phyloP scores from a whole-genome alignment of 1,140 invertebrate genomes.

The Drosophila erecta region DNA sequence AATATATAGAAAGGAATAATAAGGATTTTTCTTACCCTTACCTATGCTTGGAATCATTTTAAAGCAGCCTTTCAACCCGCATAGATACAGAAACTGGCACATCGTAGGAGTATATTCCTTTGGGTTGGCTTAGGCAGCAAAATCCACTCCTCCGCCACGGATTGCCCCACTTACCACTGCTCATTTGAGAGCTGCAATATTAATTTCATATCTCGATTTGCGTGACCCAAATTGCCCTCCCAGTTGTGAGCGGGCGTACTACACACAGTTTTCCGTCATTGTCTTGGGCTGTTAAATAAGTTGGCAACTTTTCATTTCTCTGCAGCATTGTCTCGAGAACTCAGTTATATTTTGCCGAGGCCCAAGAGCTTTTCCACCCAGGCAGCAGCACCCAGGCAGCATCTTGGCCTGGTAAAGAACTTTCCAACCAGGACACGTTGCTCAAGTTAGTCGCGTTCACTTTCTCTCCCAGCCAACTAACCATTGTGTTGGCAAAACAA shows the following conservation, averaged over 20 bases:
- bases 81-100: too few species aligned
- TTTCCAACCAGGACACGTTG: constrained; percentile 46
- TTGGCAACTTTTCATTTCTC: constrained; percentile 75
- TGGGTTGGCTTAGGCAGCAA: neutral
- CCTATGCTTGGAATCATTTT: too few species aligned
- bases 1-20: too few species aligned
- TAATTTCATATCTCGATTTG: constrained; percentile 59
- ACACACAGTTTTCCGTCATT: constrained; percentile 42
- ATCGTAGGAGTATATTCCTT: neutral
- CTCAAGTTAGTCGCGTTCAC: constrained; percentile 67
- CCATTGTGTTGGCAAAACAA: constrained; percentile 75
- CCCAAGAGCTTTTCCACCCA: constrained; percentile 32
- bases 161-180: constrained; percentile 23
- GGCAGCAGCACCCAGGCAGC: constrained; percentile 37
- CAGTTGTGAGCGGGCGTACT: constrained; percentile 40
- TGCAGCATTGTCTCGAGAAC: constrained; percentile 61
- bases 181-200: constrained; percentile 41
- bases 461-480: constrained; percentile 11
- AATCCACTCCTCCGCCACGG: neutral
- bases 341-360: constrained; percentile 20
- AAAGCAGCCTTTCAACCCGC: too few species aligned
- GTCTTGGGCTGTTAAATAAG: constrained; percentile 58
- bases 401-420: constrained; percentile 21
- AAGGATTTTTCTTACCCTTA: too few species aligned
- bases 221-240: constrained; percentile 64